phyloP scores from a whole-genome alignment of 2,888 invertebrate genomes.

The Agrotis segetum region DNA sequence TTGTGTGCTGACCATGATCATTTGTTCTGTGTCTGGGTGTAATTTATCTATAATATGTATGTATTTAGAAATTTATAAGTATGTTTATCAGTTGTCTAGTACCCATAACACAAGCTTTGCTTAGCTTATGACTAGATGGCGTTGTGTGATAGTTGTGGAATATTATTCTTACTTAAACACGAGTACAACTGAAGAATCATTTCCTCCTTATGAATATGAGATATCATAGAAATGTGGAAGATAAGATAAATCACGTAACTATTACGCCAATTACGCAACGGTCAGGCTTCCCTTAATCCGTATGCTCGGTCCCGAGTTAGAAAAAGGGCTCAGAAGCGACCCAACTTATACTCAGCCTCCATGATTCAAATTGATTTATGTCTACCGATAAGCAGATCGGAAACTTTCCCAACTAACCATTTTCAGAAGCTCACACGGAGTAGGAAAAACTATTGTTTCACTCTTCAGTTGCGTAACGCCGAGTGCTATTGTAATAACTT shows the following conservation, averaged over 20 bases:
- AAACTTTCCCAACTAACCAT: constrained; percentile 76
- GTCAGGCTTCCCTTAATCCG: constrained; percentile 86
- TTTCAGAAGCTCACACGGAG: constrained; percentile 65
- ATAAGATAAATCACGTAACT: constrained; percentile 85
- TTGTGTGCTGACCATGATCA: too few species aligned
- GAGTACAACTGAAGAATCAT: not conserved
- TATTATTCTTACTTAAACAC: too few species aligned
- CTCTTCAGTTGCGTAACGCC: constrained; percentile 72
- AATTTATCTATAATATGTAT: too few species aligned
- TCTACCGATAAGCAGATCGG: constrained; percentile 84
- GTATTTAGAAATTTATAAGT: too few species aligned
- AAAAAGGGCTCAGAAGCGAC: constrained; percentile 85
- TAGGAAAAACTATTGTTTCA: constrained; percentile 80
- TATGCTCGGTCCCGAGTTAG: constrained; percentile 79
- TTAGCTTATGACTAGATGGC: too few species aligned
- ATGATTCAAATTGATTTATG: constrained; percentile 90
- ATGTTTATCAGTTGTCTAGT: too few species aligned
- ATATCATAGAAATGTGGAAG: constrained; percentile 63
- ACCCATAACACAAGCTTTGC: too few species aligned
- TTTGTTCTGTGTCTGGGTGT: too few species aligned
- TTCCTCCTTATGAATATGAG: constrained; percentile 32
- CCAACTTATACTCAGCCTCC: constrained; percentile 80
- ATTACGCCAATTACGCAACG: constrained; percentile 89
- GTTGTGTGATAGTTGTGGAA: too few species aligned
- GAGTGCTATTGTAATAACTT: constrained; percentile 84